Evolutionary conservation across 2,113 vertebrate genomes (phyloP), one percentile per base, ranked within the genome.

Genomic region (Megaceryle torquata): DNA sequence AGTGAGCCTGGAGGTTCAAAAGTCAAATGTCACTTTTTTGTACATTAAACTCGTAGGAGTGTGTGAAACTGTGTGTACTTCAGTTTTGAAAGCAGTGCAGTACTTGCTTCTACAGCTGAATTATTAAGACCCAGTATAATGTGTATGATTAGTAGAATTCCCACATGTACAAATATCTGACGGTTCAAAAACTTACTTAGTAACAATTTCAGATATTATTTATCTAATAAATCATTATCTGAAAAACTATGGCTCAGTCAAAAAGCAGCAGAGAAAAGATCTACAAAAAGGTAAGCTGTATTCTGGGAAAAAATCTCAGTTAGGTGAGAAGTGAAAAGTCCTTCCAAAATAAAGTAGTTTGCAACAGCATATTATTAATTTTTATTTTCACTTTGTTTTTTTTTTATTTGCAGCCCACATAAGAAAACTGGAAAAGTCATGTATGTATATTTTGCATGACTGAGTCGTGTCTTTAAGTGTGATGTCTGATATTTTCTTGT

Each of bases 221-320:
- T 98, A 64, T 98, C 98, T 71, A 97, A 97, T 90, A 98, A 98
- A 81, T 97, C 98, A 29, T 96, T 98, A 91, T 97, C 98, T 21
- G 97, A 98, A 95, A 98, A 98, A 78, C 97, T 98, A 74, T 99
- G 99, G 98, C 89, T 97, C 59, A 98, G 98, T 50, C 98, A 98
- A 78, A 98, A 97, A 63, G 97, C 98, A 88, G 91, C 28, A 29
- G 97, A 98, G 85, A 99, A 98, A 97, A 97, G 96, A 80, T 84
- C 89, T 63, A 26, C 93, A 20, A 99, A 99, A 91, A 99, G 98
- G 99, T 99, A 96, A 98, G 89, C 25, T 94, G 3, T 68, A 5
- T 88, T 72, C 61, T 48, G 46, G 43, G 33, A 78, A 72, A 25
- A 86, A 75, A 8, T 50, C 19, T 67, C 35, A 37, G 39, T 86